These are phyloP conservation scores for Seriola quinqueradiata DNA, from an alignment of 2,113 vertebrate species.

Conservation along the genomic window DNA sequence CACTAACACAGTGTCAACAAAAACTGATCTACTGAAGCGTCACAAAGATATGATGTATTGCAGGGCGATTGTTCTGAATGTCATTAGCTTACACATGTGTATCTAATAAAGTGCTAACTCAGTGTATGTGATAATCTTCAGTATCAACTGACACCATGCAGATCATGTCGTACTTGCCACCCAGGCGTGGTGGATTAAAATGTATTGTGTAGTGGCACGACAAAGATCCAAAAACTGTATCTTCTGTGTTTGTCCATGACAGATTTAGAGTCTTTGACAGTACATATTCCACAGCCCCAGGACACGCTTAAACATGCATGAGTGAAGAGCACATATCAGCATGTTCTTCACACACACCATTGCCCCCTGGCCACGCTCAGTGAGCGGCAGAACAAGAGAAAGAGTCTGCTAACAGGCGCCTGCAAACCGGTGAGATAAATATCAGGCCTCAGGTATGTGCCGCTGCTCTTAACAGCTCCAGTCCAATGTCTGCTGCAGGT, in stretches of 20 bases:
- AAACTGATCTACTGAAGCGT: neutral
- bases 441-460: slow-evolving; percentile 55
- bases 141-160: neutral
- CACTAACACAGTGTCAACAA: neutral
- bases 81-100: neutral
- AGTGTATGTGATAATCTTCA: neutral
- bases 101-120: neutral
- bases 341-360: slow-evolving; percentile 29
- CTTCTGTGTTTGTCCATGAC: slow-evolving; percentile 9
- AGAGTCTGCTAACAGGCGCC: slow-evolving; percentile 36
- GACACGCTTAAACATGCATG: slow-evolving; percentile 63
- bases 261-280: slow-evolving; percentile 22
- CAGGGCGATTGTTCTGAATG: neutral
- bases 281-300: slow-evolving; percentile 27
- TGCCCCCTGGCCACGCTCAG: slow-evolving; percentile 37
- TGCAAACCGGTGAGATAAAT: slow-evolving; percentile 54
- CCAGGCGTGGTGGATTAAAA: neutral
- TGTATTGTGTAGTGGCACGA: neutral
- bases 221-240: neutral
- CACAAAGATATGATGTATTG: neutral
- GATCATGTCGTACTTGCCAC: neutral
- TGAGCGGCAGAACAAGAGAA: slow-evolving; percentile 27
- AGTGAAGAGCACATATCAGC: slow-evolving; percentile 38
- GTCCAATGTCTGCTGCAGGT: slow-evolving; percentile 26
- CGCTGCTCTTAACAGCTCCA: slow-evolving; percentile 37